Evolutionary conservation across 2,888 invertebrate genomes (phyloP).

Genomic region (Cosmopolites sordidus): DNA sequence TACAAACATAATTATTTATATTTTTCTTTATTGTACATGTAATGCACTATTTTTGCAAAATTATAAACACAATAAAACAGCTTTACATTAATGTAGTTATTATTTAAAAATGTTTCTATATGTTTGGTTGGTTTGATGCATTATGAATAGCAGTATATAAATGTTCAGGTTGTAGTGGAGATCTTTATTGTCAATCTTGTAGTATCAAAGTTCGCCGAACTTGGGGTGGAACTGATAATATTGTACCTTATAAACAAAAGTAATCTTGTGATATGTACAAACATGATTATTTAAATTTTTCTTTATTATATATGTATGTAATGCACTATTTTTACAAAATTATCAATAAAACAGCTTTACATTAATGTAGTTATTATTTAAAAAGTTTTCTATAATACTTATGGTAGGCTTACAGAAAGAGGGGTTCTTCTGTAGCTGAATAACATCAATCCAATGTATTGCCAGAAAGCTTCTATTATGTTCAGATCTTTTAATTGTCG

Average conservation of each 20-base stretch:
- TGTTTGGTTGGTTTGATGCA: conserved; percentile 86
- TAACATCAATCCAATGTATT: no score
- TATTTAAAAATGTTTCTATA: no score
- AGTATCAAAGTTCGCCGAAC: conserved; percentile 62
- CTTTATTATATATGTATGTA: not conserved
- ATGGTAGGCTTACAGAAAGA: no score
- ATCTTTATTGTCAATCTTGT: conserved; percentile 76
- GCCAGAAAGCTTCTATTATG: no score
- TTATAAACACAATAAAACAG: no score
- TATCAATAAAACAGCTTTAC: no score
- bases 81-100: no score
- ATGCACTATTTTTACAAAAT: not conserved
- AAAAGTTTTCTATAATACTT: no score
- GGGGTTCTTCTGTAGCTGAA: no score
- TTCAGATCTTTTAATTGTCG: no score
- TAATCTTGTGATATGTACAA: not conserved
- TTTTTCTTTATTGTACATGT: not conserved
- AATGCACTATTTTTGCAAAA: not conserved
- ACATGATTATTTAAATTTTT: not conserved
- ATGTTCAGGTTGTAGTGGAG: conserved; percentile 73
- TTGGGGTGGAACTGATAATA: conserved; percentile 46
- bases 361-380: no score
- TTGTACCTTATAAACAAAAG: conserved; percentile 36
- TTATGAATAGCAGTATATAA: conserved; percentile 71
- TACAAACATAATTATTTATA: not conserved